phyloP scores from a whole-genome alignment of 2,113 vertebrate genomes.

The Dasyurus viverrinus region DNA sequence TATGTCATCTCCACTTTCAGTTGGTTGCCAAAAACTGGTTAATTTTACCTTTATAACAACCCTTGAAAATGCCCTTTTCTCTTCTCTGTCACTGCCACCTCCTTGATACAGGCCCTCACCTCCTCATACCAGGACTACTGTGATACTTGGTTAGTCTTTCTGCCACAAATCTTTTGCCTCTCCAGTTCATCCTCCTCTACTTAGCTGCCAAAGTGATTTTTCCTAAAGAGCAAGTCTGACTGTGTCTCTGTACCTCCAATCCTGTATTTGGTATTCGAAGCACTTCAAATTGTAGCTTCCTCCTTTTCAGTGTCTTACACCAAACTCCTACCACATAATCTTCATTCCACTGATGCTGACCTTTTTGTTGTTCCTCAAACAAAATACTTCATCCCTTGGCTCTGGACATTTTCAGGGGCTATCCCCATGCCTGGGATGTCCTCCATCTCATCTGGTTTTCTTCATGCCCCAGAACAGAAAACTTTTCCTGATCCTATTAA shows the following conservation, averaged over 20 bases:
- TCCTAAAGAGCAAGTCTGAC: background rate
- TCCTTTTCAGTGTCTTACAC: background rate
- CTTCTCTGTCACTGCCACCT: background rate
- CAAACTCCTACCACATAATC: background rate
- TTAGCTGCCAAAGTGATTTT: background rate
- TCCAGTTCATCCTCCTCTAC: background rate
- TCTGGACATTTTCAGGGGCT: background rate
- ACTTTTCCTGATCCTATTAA: background rate
- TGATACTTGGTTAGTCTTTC: background rate
- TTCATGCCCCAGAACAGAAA: background rate
- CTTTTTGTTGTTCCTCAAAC: background rate
- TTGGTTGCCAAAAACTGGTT: background rate
- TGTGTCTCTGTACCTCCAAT: background rate
- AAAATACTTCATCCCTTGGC: background rate
- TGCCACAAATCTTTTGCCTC: background rate
- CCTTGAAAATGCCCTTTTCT: background rate
- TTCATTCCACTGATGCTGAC: background rate
- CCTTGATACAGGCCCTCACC: background rate
- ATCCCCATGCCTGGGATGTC: background rate
- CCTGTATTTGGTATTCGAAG: background rate
- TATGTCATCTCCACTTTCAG: background rate
- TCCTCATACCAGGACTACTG: background rate
- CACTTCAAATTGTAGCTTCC: background rate
- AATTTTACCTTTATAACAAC: background rate
- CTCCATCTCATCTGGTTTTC: background rate